phyloP scores from a whole-genome alignment of 2,797 vertebrate species.

The Halcyon smyrnensis region DNA sequence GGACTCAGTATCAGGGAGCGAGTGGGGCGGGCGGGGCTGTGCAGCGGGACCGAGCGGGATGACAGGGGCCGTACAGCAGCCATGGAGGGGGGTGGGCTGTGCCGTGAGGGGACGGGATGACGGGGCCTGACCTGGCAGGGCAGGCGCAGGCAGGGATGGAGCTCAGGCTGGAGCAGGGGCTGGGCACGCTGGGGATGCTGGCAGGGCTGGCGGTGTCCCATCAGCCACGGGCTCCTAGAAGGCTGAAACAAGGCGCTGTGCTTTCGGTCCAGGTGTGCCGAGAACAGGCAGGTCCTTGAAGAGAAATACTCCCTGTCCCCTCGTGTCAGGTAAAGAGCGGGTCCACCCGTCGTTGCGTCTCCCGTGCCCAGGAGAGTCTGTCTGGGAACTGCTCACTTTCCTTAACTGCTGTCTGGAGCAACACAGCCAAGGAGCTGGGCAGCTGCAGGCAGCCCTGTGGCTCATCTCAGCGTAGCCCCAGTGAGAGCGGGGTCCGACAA shows the following conservation, averaged over 20 bases:
- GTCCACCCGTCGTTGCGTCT: fast-evolving
- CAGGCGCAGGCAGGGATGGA: neutral
- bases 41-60: neutral
- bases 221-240: neutral
- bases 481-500: fast-evolving
- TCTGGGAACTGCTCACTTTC: neutral
- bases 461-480: neutral
- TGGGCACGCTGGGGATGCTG: fast-evolving
- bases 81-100: neutral
- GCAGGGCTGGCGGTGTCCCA: neutral
- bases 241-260: neutral
- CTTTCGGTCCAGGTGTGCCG: neutral
- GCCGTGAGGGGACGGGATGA: too few relatives aligned
- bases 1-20: neutral
- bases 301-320: neutral
- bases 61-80: neutral
- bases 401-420: fast-evolving
- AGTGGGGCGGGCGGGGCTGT: too few relatives aligned
- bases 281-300: neutral
- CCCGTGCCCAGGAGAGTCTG: neutral
- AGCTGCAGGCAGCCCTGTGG: neutral
- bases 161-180: neutral
- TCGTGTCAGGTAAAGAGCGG: fast-evolving
- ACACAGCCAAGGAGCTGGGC: neutral
- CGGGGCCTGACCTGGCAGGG: neutral